Evolutionary conservation across 2,888 invertebrate genomes (phyloP).

Genomic region (Ernsta delagoae): DNA sequence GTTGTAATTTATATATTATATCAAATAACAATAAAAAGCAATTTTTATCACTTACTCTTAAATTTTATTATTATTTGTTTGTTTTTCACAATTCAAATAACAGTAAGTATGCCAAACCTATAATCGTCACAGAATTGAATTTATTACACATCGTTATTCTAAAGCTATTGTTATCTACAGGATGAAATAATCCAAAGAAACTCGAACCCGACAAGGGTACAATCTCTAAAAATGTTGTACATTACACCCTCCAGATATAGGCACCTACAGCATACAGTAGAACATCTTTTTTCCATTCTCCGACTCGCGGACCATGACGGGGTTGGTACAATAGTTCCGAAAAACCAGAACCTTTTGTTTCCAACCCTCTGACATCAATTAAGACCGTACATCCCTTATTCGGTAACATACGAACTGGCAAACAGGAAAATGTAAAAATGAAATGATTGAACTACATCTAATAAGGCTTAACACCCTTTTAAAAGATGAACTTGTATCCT

Average conservation of each 20-base stretch:
- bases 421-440: not conserved
- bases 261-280: not conserved
- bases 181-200: not conserved
- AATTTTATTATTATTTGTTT: too few relatives aligned
- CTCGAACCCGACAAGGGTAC: not conserved
- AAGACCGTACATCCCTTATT: conserved; percentile 76
- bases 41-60: too few relatives aligned
- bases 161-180: too few relatives aligned
- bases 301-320: conserved; percentile 6
- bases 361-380: conserved; percentile 58
- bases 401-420: conserved; percentile 1
- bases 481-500: too few relatives aligned
- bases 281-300: conserved; percentile 32
- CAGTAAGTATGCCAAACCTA: too few relatives aligned
- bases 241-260: conserved; percentile 1
- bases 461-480: too few relatives aligned
- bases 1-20: too few relatives aligned
- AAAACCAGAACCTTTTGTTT: conserved; percentile 20
- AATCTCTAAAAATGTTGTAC: conserved; percentile 10
- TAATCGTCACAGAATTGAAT: too few relatives aligned
- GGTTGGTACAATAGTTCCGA: conserved; percentile 26
- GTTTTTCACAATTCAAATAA: too few relatives aligned
- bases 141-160: too few relatives aligned
- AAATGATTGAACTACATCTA: not conserved
- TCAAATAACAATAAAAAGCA: too few relatives aligned